Evolutionary conservation across 2,797 vertebrate species (phyloP), one percentile per base, ranked within the genome.

Genomic region (Chelon labrosus): DNA sequence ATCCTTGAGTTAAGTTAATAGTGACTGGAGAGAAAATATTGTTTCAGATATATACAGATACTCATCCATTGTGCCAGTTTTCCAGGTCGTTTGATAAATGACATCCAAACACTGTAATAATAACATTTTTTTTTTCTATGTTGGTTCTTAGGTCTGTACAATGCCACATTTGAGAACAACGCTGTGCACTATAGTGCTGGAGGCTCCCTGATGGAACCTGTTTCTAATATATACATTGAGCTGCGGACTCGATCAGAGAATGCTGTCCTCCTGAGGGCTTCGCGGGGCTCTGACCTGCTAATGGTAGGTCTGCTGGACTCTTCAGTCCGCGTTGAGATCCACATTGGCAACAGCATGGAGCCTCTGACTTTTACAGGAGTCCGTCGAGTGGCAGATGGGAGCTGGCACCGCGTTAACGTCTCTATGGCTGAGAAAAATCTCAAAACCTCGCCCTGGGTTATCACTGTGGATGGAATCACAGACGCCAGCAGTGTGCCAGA

Each of bases 161-260:
- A 96, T 1, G 95, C 95, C 60, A 97, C 97, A 0, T 98, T 98
- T 71, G 86, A 93, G 7, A 94, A 95, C 85, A 90, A 85, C 0
- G 85, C 90, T 2, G 84, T 94, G 7, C 93, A 93, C 42, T 98
- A 96, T 88, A 94, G 89, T 14, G 77, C 94, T 2, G 94, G 93
- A 4, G 61, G 89, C 0, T 94, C 96, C 0, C 82, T 95, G 20
- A 77, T 73, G 3, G 77, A 79, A 35, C 84, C 91, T 0, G 89
- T 97, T 52, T 91, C 91, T 3, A 83, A 81, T 38, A 72, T 99
- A 35, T 96, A 93, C 12, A 0, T 99, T 66, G 95, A 95, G 61
- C 93, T 99, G 76, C 94, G 96, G 60, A 98, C 97, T 0, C 94
- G 96, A 1, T 96, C 96, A 2, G 73, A 89, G 39, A 96, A 97